Percentiles rank a stretch among this genome's conserved stretches.
Evolutionary conservation across 2,888 invertebrate species (phyloP).

Genomic region (Clunio marinus): DNA sequence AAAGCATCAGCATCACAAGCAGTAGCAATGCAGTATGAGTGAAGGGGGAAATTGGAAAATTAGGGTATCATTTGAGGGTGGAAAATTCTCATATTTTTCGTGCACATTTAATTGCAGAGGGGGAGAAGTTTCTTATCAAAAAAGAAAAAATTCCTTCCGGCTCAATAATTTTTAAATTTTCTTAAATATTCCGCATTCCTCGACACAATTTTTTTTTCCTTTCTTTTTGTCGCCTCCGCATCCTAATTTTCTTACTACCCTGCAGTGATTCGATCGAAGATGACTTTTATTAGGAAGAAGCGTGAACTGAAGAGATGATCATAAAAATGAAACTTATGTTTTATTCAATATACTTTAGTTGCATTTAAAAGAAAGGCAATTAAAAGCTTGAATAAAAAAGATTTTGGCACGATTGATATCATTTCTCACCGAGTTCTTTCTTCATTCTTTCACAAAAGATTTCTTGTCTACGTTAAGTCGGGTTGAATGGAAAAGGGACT

Average conservation of each 20-base stretch:
- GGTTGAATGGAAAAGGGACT: neutral
- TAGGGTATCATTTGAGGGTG: too few species aligned
- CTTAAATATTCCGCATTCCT: constrained; percentile 10
- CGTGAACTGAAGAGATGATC: neutral
- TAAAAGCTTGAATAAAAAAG: constrained; percentile 11
- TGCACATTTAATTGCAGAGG: too few species aligned
- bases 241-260: constrained; percentile 21
- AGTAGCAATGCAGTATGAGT: neutral
- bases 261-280: neutral
- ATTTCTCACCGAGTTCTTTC: neutral
- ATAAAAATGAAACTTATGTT: constrained; percentile 25
- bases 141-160: constrained; percentile 33
- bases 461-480: neutral
- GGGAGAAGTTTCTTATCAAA: constrained; percentile 20
- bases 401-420: constrained; percentile 16
- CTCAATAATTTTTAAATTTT: constrained; percentile 26
- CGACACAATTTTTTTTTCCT: constrained; percentile 22
- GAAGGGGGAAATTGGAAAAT: neutral
- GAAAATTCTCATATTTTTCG: too few species aligned
- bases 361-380: constrained; percentile 32
- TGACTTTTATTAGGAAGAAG: constrained; percentile 29
- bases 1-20: too few species aligned
- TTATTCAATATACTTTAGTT: constrained; percentile 24
- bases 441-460: neutral
- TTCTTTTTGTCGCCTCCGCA: too few species aligned